These are phyloP conservation scores for Laupala kohalensis DNA, from an alignment of 1,140 invertebrate genomes.

Conservation along the genomic window DNA sequence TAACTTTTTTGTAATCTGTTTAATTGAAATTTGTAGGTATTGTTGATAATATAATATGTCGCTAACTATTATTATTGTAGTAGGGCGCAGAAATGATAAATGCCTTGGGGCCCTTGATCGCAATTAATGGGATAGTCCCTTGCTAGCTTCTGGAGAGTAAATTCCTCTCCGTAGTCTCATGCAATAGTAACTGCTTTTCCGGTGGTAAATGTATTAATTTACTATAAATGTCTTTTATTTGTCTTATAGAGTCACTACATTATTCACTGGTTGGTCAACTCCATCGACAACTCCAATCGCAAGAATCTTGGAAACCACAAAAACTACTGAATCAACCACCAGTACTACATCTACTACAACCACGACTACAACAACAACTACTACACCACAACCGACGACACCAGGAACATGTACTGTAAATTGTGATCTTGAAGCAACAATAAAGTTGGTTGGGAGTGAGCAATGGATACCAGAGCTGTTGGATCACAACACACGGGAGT, in stretches of 20 bases:
- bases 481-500: slow-evolving; percentile 73
- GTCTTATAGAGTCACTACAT: slow-evolving; percentile 57
- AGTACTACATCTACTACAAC: slow-evolving; percentile 43
- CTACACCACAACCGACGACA: slow-evolving; percentile 56
- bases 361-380: slow-evolving; percentile 59
- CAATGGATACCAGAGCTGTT: slow-evolving; percentile 73
- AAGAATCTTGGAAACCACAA: slow-evolving; percentile 42
- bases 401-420: slow-evolving; percentile 63
- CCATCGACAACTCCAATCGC: slow-evolving; percentile 66
- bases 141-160: no score
- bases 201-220: no score
- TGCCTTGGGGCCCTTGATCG: no score
- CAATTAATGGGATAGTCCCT: no score
- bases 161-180: no score
- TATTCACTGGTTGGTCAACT: slow-evolving; percentile 80
- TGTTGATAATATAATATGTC: no score
- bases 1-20: no score
- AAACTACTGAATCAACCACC: slow-evolving; percentile 25
- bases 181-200: no score
- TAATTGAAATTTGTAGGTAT: no score
- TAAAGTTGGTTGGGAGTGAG: slow-evolving; percentile 64
- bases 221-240: neutral
- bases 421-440: slow-evolving; percentile 70
- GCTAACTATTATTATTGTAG: no score
- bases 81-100: no score